These are phyloP conservation scores for Cyprinodon diabolis DNA, from an alignment of 2,797 vertebrate genomes.

Conservation along the genomic window DNA sequence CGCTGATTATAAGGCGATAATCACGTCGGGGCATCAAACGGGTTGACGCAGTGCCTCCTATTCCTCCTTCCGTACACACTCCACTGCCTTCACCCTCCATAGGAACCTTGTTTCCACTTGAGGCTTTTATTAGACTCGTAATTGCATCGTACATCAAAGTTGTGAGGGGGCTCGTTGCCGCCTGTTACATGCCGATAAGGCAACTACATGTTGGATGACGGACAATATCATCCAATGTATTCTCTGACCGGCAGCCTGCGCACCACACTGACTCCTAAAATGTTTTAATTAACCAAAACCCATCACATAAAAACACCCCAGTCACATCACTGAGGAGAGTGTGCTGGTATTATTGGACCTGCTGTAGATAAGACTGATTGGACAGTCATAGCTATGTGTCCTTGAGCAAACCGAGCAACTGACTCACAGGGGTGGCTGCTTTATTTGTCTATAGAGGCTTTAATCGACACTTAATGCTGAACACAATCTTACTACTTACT, in stretches of 20 bases:
- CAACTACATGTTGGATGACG: conserved; percentile 61
- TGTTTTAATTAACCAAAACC: conserved; percentile 71
- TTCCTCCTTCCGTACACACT: neutral
- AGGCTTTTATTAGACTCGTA: conserved; percentile 80
- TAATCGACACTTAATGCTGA: conserved; percentile 5
- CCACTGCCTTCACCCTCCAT: conserved; percentile 25
- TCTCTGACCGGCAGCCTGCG: conserved; percentile 33
- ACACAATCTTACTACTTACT: neutral
- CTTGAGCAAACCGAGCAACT: conserved; percentile 24
- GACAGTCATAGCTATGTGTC: conserved; percentile 25
- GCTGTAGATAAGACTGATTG: conserved; percentile 10
- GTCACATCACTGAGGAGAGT: conserved; percentile 20
- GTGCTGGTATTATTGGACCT: conserved; percentile 16
- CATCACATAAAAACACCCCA: conserved; percentile 40
- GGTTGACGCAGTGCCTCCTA: conserved; percentile 45
- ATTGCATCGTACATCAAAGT: conserved; percentile 83
- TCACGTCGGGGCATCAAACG: conserved; percentile 58
- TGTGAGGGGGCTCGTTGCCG: conserved; percentile 62
- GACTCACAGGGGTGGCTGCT: neutral
- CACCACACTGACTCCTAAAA: conserved; percentile 28
- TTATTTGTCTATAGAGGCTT: neutral
- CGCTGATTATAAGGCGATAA: conserved; percentile 66
- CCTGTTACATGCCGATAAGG: conserved; percentile 77
- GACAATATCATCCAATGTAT: conserved; percentile 65
- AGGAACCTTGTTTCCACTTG: conserved; percentile 65